Evolutionary conservation across 1,140 invertebrate genomes (phyloP), one percentile per base, ranked within the genome.

Genomic region (Papilio helenus): DNA sequence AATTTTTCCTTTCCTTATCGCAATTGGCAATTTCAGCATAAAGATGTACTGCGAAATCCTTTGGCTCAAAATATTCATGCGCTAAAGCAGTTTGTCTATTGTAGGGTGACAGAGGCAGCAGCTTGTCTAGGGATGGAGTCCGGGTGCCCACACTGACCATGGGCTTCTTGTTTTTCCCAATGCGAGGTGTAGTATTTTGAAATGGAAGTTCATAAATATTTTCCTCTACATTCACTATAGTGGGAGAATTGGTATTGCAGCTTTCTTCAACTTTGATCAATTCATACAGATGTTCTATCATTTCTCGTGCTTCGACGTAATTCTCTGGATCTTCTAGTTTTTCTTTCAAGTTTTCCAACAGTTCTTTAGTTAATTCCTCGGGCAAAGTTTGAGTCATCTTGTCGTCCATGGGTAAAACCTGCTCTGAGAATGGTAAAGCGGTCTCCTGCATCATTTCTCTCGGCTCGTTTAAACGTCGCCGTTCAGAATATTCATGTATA

Each of bases 271-370:
- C 96, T 85, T 97, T 97, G 71, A 97, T 97, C 34, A 97, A 94
- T 88, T 97, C 97, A 84, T 97, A 97, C 3, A 97, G 90, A 81
- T 97, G 96, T 85, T 97, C 97, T 74, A 97, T 97, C 95, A 97
- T 97, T 90, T 97, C 96, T 29, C 96, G 95, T 1, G 97, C 97
- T 85, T 97, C 96, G 61, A 96, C 95, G 82, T 97, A 97, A 79
- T 97, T 96, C 65, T 96, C 95, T 0, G 97, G 97, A 87, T 97
- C 96, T 80, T 97, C 96, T 2, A 97, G 88, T 83, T 96, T 96
- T 76, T 97, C 96, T 76, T 96, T 95, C 2, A 98, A 93, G 77
- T 96, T 96, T 83, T 96, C 96, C 68, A 98, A 90, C 23, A 97
- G 95, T 81, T 97, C 97, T 81, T 96, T 96, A 0, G 97, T 97